Conservation (phyloP, 2,113 vertebrate genomes). For the Heterocephalus glaber region DNA sequence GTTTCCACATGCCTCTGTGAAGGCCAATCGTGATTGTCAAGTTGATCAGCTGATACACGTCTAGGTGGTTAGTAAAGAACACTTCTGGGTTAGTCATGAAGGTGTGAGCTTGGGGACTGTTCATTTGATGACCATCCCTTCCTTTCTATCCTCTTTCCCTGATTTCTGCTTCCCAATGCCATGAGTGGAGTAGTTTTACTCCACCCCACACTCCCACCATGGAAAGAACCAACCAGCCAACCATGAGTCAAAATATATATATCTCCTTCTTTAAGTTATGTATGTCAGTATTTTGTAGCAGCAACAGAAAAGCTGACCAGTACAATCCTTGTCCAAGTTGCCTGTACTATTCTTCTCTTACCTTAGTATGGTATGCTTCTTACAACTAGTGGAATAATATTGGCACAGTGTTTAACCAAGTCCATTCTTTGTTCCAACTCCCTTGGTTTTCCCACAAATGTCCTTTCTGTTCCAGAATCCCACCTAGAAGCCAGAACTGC, state of each 20-base stretch:
- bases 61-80: not conserved
- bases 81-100: not conserved
- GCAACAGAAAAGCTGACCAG: not conserved
- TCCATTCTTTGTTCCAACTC: not conserved
- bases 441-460: too few species aligned
- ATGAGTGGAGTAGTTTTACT: not conserved
- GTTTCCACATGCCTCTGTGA: not conserved
- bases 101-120: not conserved
- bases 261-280: not conserved
- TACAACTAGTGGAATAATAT: too few species aligned
- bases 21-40: not conserved
- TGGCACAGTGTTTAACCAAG: not conserved
- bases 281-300: not conserved
- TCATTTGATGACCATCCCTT: not conserved
- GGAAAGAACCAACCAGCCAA: not conserved
- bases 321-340: not conserved
- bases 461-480: not conserved
- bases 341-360: too few species aligned
- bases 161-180: not conserved
- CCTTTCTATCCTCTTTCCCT: not conserved
- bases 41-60: not conserved
- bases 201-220: not conserved
- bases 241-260: not conserved
- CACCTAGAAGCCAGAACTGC: rapidly evolving
- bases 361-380: too few species aligned